Evolutionary conservation across 2,797 vertebrate species (phyloP).

Genomic region (Momotus momota): DNA sequence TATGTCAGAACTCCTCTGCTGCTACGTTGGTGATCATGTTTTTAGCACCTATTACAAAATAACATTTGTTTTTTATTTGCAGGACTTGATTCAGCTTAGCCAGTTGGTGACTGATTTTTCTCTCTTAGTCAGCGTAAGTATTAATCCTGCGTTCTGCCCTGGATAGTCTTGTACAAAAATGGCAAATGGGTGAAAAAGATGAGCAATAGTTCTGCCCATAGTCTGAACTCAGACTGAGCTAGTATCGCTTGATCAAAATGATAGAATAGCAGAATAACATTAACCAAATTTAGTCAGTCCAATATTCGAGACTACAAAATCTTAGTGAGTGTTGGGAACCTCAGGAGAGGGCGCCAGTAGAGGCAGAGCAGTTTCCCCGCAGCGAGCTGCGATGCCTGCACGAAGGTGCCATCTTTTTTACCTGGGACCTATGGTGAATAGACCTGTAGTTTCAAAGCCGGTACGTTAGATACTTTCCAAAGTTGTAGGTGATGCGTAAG

Average conservation of each 20-base stretch:
- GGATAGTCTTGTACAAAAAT: neutral
- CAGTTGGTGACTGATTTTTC: constrained; percentile 93
- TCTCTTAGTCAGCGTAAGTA: constrained; percentile 91
- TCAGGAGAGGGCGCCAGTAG: neutral
- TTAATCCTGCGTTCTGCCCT: neutral
- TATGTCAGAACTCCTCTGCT: constrained; percentile 56
- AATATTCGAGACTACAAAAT: neutral
- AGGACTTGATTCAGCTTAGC: constrained; percentile 92
- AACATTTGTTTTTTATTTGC: constrained; percentile 43
- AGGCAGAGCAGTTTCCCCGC: neutral
- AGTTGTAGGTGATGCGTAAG: neutral
- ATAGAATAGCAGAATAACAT: neutral
- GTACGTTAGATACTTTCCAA: neutral
- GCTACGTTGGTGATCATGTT: neutral
- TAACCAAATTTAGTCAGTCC: neutral
- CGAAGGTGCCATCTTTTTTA: neutral
- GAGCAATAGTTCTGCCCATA: neutral
- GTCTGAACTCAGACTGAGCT: neutral
- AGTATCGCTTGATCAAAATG: neutral
- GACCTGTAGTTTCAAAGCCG: neutral
- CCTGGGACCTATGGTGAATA: neutral
- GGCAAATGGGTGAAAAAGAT: neutral
- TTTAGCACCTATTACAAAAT: neutral
- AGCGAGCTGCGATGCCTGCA: neutral
- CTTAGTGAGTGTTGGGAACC: neutral